Evolutionary conservation across 2,797 vertebrate species (phyloP).

Genomic region (Graptemys geographica): DNA sequence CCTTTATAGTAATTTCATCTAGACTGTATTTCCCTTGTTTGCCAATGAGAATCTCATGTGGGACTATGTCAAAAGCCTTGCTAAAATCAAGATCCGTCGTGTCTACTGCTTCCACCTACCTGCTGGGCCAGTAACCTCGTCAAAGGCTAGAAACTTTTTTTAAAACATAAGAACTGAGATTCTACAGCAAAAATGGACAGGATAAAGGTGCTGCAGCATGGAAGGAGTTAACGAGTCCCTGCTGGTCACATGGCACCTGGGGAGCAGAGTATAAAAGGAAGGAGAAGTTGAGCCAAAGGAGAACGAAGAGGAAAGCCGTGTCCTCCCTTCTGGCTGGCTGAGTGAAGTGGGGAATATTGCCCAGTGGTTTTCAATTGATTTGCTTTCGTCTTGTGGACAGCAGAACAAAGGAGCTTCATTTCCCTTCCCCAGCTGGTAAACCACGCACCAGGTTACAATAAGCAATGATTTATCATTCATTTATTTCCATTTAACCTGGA

Average conservation of each 20-base stretch:
- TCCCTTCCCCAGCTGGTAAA: background rate
- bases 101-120: too few relatives aligned
- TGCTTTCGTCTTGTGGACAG: rapidly evolving
- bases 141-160: too few relatives aligned
- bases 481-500: background rate
- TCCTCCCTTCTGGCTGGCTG: background rate
- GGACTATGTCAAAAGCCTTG: too few relatives aligned
- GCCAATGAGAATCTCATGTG: too few relatives aligned
- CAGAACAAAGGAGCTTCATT: slow-evolving; percentile 4
- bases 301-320: background rate
- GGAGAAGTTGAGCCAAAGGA: background rate
- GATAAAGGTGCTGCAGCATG: background rate
- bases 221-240: background rate
- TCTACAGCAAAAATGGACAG: background rate
- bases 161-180: background rate
- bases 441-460: too few relatives aligned
- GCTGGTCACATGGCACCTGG: background rate
- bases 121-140: too few relatives aligned
- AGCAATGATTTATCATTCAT: background rate
- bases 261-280: background rate
- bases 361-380: background rate
- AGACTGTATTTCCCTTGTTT: too few relatives aligned
- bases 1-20: too few relatives aligned
- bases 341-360: background rate
- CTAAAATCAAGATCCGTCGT: too few relatives aligned